Conservation (phyloP, 2,888 invertebrate genomes). For the Cecidostiba fungosa region DNA sequence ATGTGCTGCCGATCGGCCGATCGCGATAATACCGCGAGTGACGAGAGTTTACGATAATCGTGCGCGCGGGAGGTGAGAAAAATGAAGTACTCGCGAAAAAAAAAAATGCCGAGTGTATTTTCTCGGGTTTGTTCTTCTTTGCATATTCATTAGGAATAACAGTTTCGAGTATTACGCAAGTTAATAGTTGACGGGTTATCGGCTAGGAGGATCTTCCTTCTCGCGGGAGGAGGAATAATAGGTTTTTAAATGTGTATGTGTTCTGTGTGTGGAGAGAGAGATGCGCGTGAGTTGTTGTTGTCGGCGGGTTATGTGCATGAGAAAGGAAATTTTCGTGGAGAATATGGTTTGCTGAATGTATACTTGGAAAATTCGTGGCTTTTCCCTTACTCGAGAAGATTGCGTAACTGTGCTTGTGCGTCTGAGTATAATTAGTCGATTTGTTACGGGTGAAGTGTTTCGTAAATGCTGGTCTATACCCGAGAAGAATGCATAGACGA, state of each 20-base stretch:
- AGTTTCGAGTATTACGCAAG: constrained; percentile 37
- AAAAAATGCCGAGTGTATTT: neutral
- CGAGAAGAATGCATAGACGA: neutral
- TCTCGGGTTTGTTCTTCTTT: neutral
- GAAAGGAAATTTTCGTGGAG: neutral
- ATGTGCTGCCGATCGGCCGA: constrained; percentile 59
- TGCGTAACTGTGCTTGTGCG: neutral
- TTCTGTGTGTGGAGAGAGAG: neutral
- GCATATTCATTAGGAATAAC: constrained; percentile 46
- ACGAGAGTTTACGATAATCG: constrained; percentile 70
- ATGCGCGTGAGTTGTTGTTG: neutral
- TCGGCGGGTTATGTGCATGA: neutral
- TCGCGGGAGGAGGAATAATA: neutral
- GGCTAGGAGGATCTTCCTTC: constrained; percentile 5
- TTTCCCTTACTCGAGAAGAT: neutral
- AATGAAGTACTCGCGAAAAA: constrained; percentile 8
- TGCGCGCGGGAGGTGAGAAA: constrained; percentile 41
- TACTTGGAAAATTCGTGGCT: constrained; percentile 1
- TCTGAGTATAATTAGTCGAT: neutral
- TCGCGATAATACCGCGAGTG: constrained; percentile 68
- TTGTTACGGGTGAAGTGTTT: neutral
- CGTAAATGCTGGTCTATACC: neutral
- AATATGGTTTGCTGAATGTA: neutral
- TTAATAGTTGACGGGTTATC: constrained; percentile 43
- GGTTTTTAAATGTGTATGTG: constrained; percentile 36